Evolutionary conservation across 1,140 invertebrate species (phyloP), one percentile per base, ranked within the genome.

Genomic region (Heliconius nattereri): DNA sequence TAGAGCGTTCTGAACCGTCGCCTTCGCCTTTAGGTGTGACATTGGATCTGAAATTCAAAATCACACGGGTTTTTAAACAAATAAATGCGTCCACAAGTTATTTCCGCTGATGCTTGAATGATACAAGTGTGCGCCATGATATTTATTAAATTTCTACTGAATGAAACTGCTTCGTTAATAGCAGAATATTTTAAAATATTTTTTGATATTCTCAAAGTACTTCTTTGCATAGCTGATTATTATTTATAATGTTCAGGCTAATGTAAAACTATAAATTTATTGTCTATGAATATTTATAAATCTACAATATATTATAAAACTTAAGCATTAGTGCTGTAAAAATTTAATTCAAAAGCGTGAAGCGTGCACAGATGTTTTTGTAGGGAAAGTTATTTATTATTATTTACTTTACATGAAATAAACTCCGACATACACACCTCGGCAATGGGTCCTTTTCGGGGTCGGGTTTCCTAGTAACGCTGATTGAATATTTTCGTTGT

Each of bases 1-100:
- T 87, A 94, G 89, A 86, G 93, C 92, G 87, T 94, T 94, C 93
- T 94, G 93, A 82, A 94, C 92, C 74, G 92, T 94, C 90, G 91
- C 92, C 85, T 93, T 94, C 91, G 93, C 92, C 86, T 94, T 94
- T 90, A 92, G 91, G 75, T 94, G 92, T 66, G 91, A 89, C 85
- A 94, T 85, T 86, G 92, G 92, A 92, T 94, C 93, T 94, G 92
- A 86, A 94, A 93, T 77, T 72, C 72, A 80, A 83, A 76, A 84
- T 66, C 74, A 54, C 52, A 52, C 60, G 79, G 54, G 78, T 83
- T 80, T 73, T 74, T 76, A 60, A 71, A 52, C 9, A 74, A 32
- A 35, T 66, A 60, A 23, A 20, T 20, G 35, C 35, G 7, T 81
- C 49, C n/a, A 2, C 75, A 40, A 66, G 52, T 66, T 11, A 13